Evolutionary conservation across 2,888 invertebrate genomes (phyloP).

Genomic region (Schrankia costaestrigalis): DNA sequence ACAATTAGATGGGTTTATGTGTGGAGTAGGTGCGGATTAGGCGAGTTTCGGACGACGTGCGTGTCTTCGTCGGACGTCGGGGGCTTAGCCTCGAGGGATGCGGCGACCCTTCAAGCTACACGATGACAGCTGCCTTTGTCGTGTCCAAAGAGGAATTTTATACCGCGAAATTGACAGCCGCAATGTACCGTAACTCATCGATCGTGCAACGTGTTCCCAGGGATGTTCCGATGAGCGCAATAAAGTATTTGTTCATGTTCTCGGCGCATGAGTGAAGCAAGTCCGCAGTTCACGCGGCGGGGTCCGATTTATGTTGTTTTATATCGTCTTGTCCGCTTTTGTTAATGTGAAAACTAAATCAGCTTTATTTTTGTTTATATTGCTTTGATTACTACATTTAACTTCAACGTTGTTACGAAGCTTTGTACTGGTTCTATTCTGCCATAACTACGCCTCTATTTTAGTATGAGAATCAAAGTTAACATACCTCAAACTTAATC

Average conservation of each 20-base stretch:
- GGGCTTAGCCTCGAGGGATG: slow-evolving; percentile 74
- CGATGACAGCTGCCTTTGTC: slow-evolving; percentile 77
- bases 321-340: slow-evolving; percentile 71
- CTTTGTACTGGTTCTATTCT: too few relatives aligned
- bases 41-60: slow-evolving; percentile 64
- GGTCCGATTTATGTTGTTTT: slow-evolving; percentile 69
- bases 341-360: slow-evolving; percentile 76
- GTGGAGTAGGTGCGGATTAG: slow-evolving; percentile 75
- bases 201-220: slow-evolving; percentile 53
- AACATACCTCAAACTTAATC: slow-evolving; percentile 1
- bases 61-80: slow-evolving; percentile 63
- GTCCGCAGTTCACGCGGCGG: slow-evolving; percentile 59
- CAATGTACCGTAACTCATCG: slow-evolving; percentile 63
- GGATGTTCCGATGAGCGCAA: slow-evolving; percentile 60
- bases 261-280: slow-evolving; percentile 49
- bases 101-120: slow-evolving; percentile 66
- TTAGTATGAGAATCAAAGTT: not conserved
- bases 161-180: slow-evolving; percentile 74
- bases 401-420: slow-evolving; percentile 10
- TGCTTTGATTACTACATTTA: slow-evolving; percentile 31
- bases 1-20: slow-evolving; percentile 80
- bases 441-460: too few relatives aligned
- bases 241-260: slow-evolving; percentile 62
- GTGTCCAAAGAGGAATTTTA: slow-evolving; percentile 69
- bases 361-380: slow-evolving; percentile 40